Evolutionary conservation across 2,888 invertebrate genomes (phyloP).

Genomic region (Ctenicera cuprea): DNA sequence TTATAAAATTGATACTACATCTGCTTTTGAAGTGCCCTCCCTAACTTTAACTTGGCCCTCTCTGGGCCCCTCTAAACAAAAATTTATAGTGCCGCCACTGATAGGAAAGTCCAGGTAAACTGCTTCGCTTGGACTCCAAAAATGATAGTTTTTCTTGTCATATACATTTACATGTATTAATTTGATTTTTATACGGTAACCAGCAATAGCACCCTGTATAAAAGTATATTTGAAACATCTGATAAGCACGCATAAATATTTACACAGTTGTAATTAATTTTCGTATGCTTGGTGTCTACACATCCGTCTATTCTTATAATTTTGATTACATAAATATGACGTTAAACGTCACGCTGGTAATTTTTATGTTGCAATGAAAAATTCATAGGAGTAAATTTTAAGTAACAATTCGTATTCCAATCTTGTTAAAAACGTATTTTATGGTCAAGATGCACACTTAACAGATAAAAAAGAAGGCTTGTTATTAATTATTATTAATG

Average conservation of each 20-base stretch:
- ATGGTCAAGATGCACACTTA: background rate
- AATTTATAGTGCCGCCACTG: too few relatives aligned
- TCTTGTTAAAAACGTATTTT: background rate
- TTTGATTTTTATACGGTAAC: too few relatives aligned
- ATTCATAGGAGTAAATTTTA: background rate
- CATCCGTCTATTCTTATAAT: constrained; percentile 29
- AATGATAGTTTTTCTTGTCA: too few relatives aligned
- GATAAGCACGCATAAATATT: constrained; percentile 17
- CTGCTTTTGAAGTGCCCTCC: too few relatives aligned
- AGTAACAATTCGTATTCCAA: background rate
- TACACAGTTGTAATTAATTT: background rate
- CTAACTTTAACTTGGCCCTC: too few relatives aligned
- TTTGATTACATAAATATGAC: constrained; percentile 24
- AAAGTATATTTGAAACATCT: background rate
- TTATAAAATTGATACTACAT: too few relatives aligned
- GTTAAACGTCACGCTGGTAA: constrained; percentile 20
- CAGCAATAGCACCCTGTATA: background rate
- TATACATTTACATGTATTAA: too few relatives aligned
- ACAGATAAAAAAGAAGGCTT: too few relatives aligned
- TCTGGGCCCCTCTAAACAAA: too few relatives aligned
- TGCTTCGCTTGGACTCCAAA: too few relatives aligned
- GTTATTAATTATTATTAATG: too few relatives aligned
- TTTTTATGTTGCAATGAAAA: constrained; percentile 25
- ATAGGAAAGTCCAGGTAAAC: too few relatives aligned
- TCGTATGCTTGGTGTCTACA: constrained; percentile 14